Evolutionary conservation across 2,797 vertebrate genomes (phyloP).

Genomic region (Coccyzus lansbergi): DNA sequence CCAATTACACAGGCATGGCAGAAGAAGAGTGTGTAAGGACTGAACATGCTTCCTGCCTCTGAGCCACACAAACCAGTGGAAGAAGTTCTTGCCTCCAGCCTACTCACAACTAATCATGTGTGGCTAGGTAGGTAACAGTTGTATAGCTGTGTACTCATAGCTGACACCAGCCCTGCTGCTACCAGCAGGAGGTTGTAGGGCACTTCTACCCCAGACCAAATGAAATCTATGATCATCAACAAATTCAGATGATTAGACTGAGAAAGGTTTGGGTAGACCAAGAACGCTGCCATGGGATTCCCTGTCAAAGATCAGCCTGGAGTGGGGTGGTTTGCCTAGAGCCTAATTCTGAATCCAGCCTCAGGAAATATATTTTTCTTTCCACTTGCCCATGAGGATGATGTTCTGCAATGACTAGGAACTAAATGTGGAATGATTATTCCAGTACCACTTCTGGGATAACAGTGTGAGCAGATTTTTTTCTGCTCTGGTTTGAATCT

Average conservation of each 20-base stretch:
- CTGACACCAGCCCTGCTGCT: not conserved
- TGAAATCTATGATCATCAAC: not conserved
- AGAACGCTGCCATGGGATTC: fast-evolving
- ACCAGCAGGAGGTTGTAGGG: not conserved
- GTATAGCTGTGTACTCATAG: not conserved
- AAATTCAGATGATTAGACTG: not conserved
- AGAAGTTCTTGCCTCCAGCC: not conserved
- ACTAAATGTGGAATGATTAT: not conserved
- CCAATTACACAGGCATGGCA: not conserved
- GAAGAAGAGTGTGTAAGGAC: not conserved
- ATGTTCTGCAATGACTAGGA: not conserved
- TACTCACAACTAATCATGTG: not conserved
- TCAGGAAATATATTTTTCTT: not conserved
- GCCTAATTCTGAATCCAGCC: not conserved
- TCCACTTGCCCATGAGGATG: fast-evolving
- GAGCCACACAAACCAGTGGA: not conserved
- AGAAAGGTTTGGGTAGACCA: not conserved
- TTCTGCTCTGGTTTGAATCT: not conserved
- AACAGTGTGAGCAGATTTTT: not conserved
- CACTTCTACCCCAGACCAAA: not conserved
- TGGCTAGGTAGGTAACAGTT: not conserved
- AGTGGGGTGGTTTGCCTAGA: not conserved
- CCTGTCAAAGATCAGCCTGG: not conserved
- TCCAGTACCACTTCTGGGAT: not conserved
- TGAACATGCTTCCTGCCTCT: fast-evolving